Conservation (phyloP, 2,888 invertebrate genomes). For the Chrysomela aeneicollis region DNA sequence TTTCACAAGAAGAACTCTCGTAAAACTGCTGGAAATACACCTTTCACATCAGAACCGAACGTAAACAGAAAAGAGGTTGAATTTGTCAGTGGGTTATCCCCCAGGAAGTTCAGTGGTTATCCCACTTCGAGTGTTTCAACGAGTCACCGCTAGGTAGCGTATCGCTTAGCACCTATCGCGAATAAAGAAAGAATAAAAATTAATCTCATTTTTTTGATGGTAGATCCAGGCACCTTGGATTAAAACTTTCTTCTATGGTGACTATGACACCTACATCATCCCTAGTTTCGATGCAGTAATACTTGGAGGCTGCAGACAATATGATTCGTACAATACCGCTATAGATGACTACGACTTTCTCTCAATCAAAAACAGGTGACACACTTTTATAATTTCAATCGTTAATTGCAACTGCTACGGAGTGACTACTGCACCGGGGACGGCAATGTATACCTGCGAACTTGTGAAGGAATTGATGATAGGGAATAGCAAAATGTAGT, state of each 20-base stretch:
- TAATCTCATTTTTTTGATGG: no score
- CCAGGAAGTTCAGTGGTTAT: no score
- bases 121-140: no score
- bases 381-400: background rate
- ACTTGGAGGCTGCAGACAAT: slow-evolving; percentile 86
- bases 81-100: no score
- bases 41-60: no score
- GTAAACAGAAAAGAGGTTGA: no score
- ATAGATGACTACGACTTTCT: slow-evolving; percentile 76
- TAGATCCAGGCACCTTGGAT: slow-evolving; percentile 87
- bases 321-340: slow-evolving; percentile 75
- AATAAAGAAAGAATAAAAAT: no score
- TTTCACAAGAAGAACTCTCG: no score
- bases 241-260: slow-evolving; percentile 86
- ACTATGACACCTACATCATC: slow-evolving; percentile 85
- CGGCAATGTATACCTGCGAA: slow-evolving; percentile 77
- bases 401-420: no score
- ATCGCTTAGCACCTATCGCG: no score
- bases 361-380: slow-evolving; percentile 75
- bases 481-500: slow-evolving; percentile 57
- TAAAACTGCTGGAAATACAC: no score
- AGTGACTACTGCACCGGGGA: slow-evolving; percentile 88
- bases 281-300: slow-evolving; percentile 79
- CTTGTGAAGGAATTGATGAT: slow-evolving; percentile 68
- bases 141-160: no score